Evolutionary conservation across 2,888 invertebrate species (phyloP).

Genomic region (Latheticus oryzae): DNA sequence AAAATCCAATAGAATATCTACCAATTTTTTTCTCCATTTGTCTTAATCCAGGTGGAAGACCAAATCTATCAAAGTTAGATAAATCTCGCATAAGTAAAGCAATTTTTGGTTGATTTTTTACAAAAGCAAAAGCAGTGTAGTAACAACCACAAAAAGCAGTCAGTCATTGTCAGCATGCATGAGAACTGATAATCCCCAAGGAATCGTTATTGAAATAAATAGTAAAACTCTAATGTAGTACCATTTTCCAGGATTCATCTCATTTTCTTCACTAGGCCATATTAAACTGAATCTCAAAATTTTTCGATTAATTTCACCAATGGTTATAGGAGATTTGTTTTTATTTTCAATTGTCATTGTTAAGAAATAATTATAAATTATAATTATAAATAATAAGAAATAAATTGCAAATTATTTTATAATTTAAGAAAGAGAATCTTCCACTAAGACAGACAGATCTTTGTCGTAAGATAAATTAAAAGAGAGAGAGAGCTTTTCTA

Average conservation of each 20-base stretch:
- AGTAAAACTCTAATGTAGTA: constrained; percentile 19
- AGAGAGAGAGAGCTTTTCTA: too few relatives aligned
- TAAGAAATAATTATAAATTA: too few relatives aligned
- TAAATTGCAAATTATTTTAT: too few relatives aligned
- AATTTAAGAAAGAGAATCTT: too few relatives aligned
- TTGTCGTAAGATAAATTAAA: too few relatives aligned
- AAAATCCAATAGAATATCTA: not conserved
- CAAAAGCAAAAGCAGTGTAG: constrained; percentile 6
- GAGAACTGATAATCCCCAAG: constrained; percentile 10
- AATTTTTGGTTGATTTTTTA: constrained; percentile 19
- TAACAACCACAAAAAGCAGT: constrained; percentile 16
- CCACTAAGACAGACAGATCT: too few relatives aligned
- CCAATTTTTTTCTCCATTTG: constrained; percentile 1
- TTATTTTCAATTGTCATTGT: too few relatives aligned
- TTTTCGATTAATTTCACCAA: not conserved
- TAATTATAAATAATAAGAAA: too few relatives aligned
- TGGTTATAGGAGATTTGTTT: too few relatives aligned
- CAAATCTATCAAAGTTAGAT: constrained; percentile 26
- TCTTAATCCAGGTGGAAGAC: constrained; percentile 23
- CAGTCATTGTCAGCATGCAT: constrained; percentile 19
- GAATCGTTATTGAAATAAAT: constrained; percentile 9
- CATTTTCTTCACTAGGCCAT: constrained; percentile 21
- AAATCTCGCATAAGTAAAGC: constrained; percentile 19
- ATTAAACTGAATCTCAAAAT: constrained; percentile 26
- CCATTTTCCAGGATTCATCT: constrained; percentile 27